Conservation (phyloP, 2,113 vertebrate genomes). For the Argyrosomus japonicus region DNA sequence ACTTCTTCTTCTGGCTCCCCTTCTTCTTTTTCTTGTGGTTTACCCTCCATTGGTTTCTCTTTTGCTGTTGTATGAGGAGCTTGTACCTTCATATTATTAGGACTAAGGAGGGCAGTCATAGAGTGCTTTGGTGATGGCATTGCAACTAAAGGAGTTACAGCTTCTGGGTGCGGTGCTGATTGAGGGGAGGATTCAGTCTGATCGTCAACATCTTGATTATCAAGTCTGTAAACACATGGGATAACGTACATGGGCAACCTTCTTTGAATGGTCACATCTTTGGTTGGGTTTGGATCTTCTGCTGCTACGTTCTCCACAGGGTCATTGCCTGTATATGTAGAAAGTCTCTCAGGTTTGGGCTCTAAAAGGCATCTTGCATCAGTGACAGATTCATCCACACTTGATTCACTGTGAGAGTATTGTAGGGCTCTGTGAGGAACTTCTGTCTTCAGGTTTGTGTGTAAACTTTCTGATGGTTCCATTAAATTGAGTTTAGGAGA, state of each 20-base stretch:
- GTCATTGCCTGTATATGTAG: neutral
- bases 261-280: slow-evolving; percentile 20
- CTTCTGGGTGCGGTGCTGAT: neutral
- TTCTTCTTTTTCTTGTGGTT: slow-evolving; percentile 10
- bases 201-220: slow-evolving; percentile 10
- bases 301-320: neutral
- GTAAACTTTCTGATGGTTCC: neutral
- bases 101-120: neutral
- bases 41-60: slow-evolving; percentile 3
- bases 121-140: neutral
- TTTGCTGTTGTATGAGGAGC: neutral
- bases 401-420: neutral
- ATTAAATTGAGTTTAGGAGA: slow-evolving; percentile 30
- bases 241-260: slow-evolving; percentile 45
- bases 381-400: neutral
- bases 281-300: neutral
- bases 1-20: neutral
- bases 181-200: slow-evolving; percentile 5
- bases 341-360: neutral
- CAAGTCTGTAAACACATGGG: slow-evolving; percentile 41
- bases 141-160: neutral
- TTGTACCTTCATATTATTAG: slow-evolving; percentile 7
- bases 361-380: neutral
- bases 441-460: neutral
- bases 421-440: neutral